Base-by-base conservation (phyloP, 2,888 invertebrate genomes). In the Megalurothrips usitatus region DNA sequence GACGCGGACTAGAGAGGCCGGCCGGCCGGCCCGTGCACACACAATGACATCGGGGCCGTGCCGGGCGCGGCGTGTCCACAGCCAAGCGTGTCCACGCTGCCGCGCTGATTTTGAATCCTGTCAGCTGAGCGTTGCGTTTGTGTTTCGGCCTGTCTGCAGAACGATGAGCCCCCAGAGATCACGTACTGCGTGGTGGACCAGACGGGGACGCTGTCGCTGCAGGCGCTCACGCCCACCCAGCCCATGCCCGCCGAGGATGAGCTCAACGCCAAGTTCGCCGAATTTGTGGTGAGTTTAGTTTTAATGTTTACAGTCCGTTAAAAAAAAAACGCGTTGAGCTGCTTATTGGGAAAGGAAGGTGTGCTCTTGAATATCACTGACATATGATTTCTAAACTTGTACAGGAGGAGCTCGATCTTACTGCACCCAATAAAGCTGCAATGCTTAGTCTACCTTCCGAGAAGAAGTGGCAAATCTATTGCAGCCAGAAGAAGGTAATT, bases 391-490 rank as follows among this genome's bases (percentile, higher is more conserved):
- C 14, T 58, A 17, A 19, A 58, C 58, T 82, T 82, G 87, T 86
- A 49, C 87, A 93, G 93, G 97, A 97, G 87, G 98, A 98, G 88
- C 89, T 98, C 85, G 98, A 97, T 88, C 89, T 98, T 85, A 96
- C 97, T 83, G 96, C 96, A 63, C 94, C 96, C 17, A 97, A 98
- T 88, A 94, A 96, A 87, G 95, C 96, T 84, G 96, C 97, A 68
- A 96, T 98, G 93, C 91, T 97, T 88, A 95, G 94, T 85, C 90
- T 98, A 82, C 96, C 97, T 1, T 93, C 96, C 0, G 96, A 96
- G 86, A 98, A 98, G 89, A 98, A 98, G 89, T 98, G 97, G 97
- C 98, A 98, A 89, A 97, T 98, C 85, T 98, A 97, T 88, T 97
- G 97, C 89, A 97, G 96, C 85, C 90, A 96, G 84, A 89, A 89